Conservation (phyloP, 2,113 vertebrate genomes). For the Pristiophorus japonicus region DNA sequence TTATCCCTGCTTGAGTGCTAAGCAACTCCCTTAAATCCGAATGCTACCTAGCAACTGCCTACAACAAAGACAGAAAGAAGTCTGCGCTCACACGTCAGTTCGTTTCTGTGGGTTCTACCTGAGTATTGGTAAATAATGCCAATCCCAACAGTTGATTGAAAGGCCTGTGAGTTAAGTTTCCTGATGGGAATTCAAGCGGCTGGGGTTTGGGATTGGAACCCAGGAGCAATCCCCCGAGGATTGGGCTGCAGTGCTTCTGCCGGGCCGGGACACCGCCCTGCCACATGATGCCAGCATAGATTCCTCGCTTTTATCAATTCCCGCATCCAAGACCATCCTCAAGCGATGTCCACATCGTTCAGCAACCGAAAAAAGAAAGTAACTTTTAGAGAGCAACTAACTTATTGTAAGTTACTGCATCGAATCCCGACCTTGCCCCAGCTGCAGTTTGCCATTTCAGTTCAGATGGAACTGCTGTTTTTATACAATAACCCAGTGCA, state of each 20-base stretch:
- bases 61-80: background rate
- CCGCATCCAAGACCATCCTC: too few relatives aligned
- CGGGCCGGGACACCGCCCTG: too few relatives aligned
- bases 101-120: background rate
- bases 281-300: background rate
- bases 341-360: slow-evolving; percentile 25
- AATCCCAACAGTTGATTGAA: background rate
- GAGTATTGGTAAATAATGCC: background rate
- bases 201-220: background rate
- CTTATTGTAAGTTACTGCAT: slow-evolving; percentile 38
- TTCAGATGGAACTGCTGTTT: background rate
- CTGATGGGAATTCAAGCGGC: background rate
- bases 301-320: background rate
- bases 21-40: background rate
- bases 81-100: too few relatives aligned
- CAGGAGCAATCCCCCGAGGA: background rate
- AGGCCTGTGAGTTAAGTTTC: background rate
- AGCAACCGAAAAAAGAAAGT: slow-evolving; percentile 38
- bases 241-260: background rate
- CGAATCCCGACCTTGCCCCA: background rate
- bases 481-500: background rate
- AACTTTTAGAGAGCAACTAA: slow-evolving; percentile 38
- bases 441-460: background rate
- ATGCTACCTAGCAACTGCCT: background rate
- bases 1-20: background rate